These are phyloP conservation scores for Podocnemis expansa DNA, from an alignment of 2,113 vertebrate genomes.

Conservation along the genomic window DNA sequence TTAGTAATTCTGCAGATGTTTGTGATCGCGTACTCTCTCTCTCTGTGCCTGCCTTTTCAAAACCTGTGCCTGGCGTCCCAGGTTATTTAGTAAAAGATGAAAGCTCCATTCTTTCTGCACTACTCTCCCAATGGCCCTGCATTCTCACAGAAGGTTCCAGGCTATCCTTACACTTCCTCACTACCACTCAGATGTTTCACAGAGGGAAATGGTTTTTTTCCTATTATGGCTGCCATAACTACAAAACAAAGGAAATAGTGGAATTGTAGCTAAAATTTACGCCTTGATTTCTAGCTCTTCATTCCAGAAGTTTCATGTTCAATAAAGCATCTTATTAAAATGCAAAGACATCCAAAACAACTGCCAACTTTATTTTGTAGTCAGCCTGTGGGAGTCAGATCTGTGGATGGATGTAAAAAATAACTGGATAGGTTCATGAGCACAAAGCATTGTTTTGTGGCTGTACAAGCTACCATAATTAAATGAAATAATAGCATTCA, in stretches of 20 bases:
- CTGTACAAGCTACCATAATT: neutral
- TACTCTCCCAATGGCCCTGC: neutral
- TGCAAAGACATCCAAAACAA: neutral
- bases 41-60: neutral
- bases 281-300: neutral
- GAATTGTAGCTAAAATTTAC: neutral
- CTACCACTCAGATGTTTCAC: neutral
- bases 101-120: neutral
- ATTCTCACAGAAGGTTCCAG: neutral
- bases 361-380: neutral
- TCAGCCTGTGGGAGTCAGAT: neutral
- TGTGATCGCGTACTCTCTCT: neutral
- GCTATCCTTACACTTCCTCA: neutral
- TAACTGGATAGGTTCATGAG: neutral
- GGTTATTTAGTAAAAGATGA: neutral
- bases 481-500: neutral
- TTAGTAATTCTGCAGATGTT: neutral
- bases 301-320: constrained; percentile 13
- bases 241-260: neutral
- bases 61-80: neutral
- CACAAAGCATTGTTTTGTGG: neutral
- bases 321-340: neutral
- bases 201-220: neutral
- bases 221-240: neutral
- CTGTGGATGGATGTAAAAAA: neutral